Evolutionary conservation across 2,113 vertebrate genomes (phyloP).

Genomic region (Indicator maculatus): DNA sequence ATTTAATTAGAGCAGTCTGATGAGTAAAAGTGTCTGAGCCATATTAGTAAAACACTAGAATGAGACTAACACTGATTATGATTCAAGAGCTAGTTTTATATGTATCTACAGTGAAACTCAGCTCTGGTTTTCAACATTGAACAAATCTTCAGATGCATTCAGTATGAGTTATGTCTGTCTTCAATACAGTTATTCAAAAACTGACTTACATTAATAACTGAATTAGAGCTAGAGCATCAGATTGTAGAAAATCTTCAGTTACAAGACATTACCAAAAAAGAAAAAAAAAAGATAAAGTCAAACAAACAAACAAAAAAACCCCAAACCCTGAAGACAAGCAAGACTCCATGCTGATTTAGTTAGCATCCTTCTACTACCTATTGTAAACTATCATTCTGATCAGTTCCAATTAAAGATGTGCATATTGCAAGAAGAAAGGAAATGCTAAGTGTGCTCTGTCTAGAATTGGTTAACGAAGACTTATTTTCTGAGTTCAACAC

Average conservation of each 20-base stretch:
- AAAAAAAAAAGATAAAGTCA: too few relatives aligned
- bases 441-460: neutral
- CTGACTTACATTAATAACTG: neutral
- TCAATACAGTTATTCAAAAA: conserved; percentile 17
- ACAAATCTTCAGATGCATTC: neutral
- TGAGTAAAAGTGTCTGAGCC: conserved; percentile 43
- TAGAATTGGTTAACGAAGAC: neutral
- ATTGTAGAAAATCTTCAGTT: neutral
- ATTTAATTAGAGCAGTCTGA: conserved; percentile 73
- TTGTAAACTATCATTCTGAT: neutral
- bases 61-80: neutral
- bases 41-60: conserved; percentile 57
- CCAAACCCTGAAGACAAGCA: neutral
- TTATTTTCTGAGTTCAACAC: neutral
- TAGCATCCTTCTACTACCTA: neutral
- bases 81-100: conserved; percentile 28
- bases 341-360: neutral
- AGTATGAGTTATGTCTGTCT: neutral
- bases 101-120: neutral
- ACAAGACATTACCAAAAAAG: neutral
- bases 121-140: neutral
- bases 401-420: neutral
- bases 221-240: neutral
- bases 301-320: too few relatives aligned
- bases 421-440: neutral